Evolutionary conservation across 2,888 invertebrate species (phyloP).

Genomic region (Lysandra bellargus): DNA sequence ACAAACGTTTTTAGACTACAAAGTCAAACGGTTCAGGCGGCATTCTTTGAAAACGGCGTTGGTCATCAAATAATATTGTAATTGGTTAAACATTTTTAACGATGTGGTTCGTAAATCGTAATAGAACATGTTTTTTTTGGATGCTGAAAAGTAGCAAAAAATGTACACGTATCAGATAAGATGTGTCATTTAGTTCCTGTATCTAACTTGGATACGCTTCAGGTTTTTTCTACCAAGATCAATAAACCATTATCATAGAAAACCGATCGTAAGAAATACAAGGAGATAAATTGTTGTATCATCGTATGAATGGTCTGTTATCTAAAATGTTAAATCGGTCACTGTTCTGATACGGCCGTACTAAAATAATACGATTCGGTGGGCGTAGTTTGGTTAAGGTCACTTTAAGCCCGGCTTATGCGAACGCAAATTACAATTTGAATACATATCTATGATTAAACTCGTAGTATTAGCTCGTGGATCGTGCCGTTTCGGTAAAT

Average conservation of each 20-base stretch:
- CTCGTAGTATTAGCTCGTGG: background rate
- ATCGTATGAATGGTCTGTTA: background rate
- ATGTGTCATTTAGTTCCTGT: background rate
- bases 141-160: background rate
- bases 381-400: conserved; percentile 25
- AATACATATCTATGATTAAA: conserved; percentile 16
- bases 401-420: conserved; percentile 15
- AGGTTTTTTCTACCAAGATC: background rate
- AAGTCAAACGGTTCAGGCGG: background rate
- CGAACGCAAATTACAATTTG: conserved; percentile 19
- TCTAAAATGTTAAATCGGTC: conserved; percentile 22
- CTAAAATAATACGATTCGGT: background rate
- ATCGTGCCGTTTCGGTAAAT: background rate
- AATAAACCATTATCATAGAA: background rate
- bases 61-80: conserved; percentile 12
- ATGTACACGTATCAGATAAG: background rate
- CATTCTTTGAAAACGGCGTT: background rate
- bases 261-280: background rate
- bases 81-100: background rate
- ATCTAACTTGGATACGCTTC: background rate
- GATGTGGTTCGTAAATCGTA: background rate
- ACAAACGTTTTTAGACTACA: background rate
- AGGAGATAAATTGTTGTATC: background rate
- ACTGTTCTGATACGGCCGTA: conserved; percentile 7
- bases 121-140: background rate